These are phyloP conservation scores for Cossypha caffra DNA, from an alignment of 2,797 vertebrate genomes.

Conservation along the genomic window DNA sequence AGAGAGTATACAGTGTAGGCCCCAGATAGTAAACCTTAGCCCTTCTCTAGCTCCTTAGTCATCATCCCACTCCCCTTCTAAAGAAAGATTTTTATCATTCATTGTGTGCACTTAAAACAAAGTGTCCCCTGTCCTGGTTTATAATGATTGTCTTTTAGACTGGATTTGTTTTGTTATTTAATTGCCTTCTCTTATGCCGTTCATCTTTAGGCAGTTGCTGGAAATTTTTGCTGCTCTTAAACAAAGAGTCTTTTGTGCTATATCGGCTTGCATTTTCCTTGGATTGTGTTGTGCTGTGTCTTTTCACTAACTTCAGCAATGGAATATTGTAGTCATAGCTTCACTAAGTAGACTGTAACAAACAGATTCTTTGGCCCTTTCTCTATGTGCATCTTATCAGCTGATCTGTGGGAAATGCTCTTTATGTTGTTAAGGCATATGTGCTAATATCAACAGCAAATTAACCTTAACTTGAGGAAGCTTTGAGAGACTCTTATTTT, in stretches of 20 bases:
- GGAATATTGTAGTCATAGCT: constrained; percentile 47
- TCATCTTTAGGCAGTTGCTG: constrained; percentile 60
- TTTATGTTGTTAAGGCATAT: constrained; percentile 28
- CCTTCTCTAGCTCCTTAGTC: not conserved
- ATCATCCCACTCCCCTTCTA: not conserved
- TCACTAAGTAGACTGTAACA: constrained; percentile 72
- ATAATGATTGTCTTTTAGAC: constrained; percentile 72
- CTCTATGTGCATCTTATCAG: constrained; percentile 64
- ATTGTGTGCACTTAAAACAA: constrained; percentile 74
- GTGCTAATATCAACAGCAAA: constrained; percentile 40
- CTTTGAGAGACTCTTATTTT: not conserved
- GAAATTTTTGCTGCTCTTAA: constrained; percentile 73
- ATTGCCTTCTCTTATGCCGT: constrained; percentile 66
- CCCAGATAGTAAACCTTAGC: not conserved
- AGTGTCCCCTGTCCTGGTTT: constrained; percentile 71
- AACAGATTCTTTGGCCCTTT: constrained; percentile 69
- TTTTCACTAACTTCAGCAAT: constrained; percentile 75
- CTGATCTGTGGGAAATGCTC: constrained; percentile 42
- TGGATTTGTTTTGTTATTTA: constrained; percentile 76
- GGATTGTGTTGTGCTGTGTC: constrained; percentile 66
- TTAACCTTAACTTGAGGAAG: constrained; percentile 43
- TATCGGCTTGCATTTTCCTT: constrained; percentile 72
- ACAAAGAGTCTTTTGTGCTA: constrained; percentile 75
- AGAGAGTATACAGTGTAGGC: not conserved
- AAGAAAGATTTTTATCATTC: constrained; percentile 77